phyloP scores from a whole-genome alignment of 2,888 invertebrate genomes.

The Amphiduros pacificus region DNA sequence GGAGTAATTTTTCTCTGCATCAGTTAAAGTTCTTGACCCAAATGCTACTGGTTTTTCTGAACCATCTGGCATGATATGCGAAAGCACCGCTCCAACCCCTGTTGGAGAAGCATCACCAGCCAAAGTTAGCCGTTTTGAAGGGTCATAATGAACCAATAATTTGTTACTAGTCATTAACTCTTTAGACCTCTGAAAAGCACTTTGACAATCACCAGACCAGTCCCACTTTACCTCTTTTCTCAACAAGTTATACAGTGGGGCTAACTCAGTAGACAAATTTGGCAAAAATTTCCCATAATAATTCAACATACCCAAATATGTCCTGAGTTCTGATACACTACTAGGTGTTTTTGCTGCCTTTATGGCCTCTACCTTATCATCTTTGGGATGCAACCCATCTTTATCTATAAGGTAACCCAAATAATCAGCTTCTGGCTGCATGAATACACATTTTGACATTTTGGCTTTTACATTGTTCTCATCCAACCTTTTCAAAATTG shows the following conservation, averaged over 20 bases:
- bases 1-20: slow-evolving; percentile 52
- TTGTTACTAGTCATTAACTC: slow-evolving; percentile 20
- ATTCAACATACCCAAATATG: neutral
- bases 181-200: slow-evolving; percentile 21
- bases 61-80: slow-evolving; percentile 39
- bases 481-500: neutral
- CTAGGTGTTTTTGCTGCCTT: neutral
- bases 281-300: neutral
- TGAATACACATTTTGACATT: neutral
- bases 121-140: slow-evolving; percentile 36
- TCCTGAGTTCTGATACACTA: neutral
- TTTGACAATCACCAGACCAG: neutral
- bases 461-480: neutral
- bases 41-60: slow-evolving; percentile 57
- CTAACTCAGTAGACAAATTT: neutral
- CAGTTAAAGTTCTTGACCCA: slow-evolving; percentile 56
- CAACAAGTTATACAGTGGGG: neutral
- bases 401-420: neutral
- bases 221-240: neutral
- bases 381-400: neutral
- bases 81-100: slow-evolving; percentile 48
- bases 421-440: neutral
- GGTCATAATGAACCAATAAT: slow-evolving; percentile 43
- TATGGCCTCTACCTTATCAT: neutral
- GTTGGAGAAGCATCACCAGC: slow-evolving; percentile 51